Percentiles rank a stretch among this genome's conserved stretches.
phyloP scores from a whole-genome alignment of 2,113 vertebrate species.

The Antigone vipio region DNA sequence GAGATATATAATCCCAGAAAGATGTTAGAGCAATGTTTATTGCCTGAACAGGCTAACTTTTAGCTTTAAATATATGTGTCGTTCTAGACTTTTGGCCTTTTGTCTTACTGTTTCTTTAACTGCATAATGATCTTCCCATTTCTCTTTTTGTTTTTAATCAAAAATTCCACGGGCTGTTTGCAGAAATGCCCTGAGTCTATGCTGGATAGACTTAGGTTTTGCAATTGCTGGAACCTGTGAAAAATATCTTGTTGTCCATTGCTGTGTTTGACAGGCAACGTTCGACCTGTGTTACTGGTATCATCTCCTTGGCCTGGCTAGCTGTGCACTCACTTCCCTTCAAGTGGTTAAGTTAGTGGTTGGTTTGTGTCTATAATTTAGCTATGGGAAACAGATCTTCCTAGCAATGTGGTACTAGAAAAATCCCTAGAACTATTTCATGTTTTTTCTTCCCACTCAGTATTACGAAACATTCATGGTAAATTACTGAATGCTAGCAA shows the following conservation, averaged over 20 bases:
- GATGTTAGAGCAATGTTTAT: neutral
- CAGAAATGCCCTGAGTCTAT: neutral
- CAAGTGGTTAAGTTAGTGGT: constrained; percentile 49
- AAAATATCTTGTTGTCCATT: neutral
- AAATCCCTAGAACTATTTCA: constrained; percentile 38
- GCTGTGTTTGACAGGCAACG: neutral
- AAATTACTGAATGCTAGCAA: neutral
- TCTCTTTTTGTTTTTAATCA: neutral
- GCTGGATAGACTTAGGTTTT: neutral
- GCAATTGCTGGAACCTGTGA: neutral
- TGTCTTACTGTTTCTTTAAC: neutral
- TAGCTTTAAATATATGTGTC: neutral
- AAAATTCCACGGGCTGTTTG: neutral
- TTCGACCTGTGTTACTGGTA: neutral
- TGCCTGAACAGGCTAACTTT: neutral
- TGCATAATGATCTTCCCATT: neutral
- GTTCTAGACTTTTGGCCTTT: neutral
- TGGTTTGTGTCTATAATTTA: constrained; percentile 34
- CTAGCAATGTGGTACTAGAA: constrained; percentile 10
- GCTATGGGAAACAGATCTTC: constrained; percentile 37
- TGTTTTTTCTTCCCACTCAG: neutral
- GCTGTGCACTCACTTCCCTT: constrained; percentile 40
- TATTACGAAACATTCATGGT: neutral
- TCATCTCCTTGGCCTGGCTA: neutral
- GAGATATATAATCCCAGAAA: neutral